These are phyloP conservation scores for Oncorhynchus mykiss DNA, from an alignment of 2,113 vertebrate genomes.

Conservation along the genomic window DNA sequence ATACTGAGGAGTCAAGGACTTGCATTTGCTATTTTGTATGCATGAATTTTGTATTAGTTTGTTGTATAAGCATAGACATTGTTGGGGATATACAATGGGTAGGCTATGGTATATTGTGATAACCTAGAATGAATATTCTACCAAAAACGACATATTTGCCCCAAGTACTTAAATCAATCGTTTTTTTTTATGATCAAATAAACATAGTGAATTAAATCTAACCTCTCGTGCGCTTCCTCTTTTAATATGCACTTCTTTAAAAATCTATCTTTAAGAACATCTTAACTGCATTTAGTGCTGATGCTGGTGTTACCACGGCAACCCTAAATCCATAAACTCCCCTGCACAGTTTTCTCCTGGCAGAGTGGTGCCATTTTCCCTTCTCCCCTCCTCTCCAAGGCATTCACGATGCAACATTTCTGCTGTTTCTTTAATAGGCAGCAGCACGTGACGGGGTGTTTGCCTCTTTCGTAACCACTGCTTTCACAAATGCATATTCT, in stretches of 20 bases:
- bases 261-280: slow-evolving; percentile 40
- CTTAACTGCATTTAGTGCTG: slow-evolving; percentile 3
- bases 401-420: slow-evolving; percentile 6
- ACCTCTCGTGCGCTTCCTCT: background rate
- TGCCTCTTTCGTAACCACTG: background rate
- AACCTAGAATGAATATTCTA: too few species aligned
- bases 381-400: slow-evolving; percentile 5
- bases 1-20: background rate
- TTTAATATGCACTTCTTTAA: slow-evolving; percentile 31
- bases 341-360: slow-evolving; percentile 27
- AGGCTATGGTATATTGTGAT: too few species aligned
- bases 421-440: slow-evolving; percentile 6
- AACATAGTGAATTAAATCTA: too few species aligned
- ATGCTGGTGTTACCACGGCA: slow-evolving; percentile 48
- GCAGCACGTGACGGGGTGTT: background rate
- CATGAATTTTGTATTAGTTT: background rate
- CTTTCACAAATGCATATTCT: background rate
- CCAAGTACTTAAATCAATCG: too few species aligned
- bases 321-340: slow-evolving; percentile 50
- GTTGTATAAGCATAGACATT: background rate
- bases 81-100: too few species aligned
- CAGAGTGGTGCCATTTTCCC: slow-evolving; percentile 32
- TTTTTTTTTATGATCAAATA: too few species aligned
- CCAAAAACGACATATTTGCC: too few species aligned
- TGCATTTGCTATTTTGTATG: background rate